Base-by-base conservation (phyloP, 2,888 invertebrate genomes). In the Meteorus cinctellus region DNA sequence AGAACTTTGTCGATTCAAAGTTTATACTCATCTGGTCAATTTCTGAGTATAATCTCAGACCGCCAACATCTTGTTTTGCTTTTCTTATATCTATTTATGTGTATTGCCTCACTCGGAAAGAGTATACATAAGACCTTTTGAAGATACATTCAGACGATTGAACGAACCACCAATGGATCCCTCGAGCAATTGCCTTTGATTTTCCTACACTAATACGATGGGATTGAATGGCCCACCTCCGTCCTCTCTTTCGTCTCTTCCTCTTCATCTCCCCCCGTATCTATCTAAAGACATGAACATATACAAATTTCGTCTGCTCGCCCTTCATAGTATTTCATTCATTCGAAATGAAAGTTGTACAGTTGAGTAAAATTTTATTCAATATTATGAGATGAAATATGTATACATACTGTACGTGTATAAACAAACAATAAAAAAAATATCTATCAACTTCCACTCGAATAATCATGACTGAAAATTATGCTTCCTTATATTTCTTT, bases 151-250 rank as follows among this genome's bases (percentile, higher is more conserved):
- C 79, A 82, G 78, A 72, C 76, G 72, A 70, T 72, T 72, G 75
- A 78, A 63, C 66, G 74, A 63, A 34, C 63, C 63, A 34, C 63
- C 80, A 74, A 51, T 29, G 78, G 77, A 79, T 80, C 79, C 81
- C 75, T 80, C 77, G n/a, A 65, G 81, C 83, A 81, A 84, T 84
- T 79, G 80, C 77, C 78, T 81, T 81, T 83, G 81, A 83, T 83
- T 82, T 34, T 80, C 78, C 81, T 77, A 71, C 62, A 73, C 80
- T 79, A 80, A 80, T 80, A 82, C 81, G 69, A 79, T 71, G 75
- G 80, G 82, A 81, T 77, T 79, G 77, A 82, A 82, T 83, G 72
- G 79, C 72, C 65, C 45, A 67, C 68, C 63, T 34, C 66, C 55
- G 48, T 24, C 24, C 24, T 24, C 24, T 24, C 24, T 24, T 24